Base-by-base conservation (phyloP, 2,113 vertebrate species). In the Passer montanus region DNA sequence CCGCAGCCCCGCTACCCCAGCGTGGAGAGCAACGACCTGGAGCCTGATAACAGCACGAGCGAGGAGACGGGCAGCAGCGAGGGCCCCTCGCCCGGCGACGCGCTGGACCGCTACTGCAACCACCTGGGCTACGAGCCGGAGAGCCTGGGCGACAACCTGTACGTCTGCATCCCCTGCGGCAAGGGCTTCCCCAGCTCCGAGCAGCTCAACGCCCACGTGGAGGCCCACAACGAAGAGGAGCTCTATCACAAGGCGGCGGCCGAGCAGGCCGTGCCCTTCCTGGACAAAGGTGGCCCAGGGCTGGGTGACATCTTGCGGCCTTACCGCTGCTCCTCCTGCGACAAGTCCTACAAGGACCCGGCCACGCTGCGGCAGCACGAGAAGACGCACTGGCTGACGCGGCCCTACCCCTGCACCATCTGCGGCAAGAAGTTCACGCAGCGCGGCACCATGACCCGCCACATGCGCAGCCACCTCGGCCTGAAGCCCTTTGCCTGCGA, bases 401-500 rank as follows among this genome's bases (percentile, higher is more conserved):
- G 99, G 39, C 99, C 99, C 7, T 99, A 99, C 96, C 99, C 99
- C 8, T 99, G 99, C 97, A 99, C 99, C 98, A 99, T 99, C 97
- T 99, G 99, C 28, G 99, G 99, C 93, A 99, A 99, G 98, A 99
- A 99, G 98, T 99, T 99, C 98, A 99, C 99, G n/a, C 99, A 99
- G 69, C 99, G 99, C 2, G 99, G 99, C 93, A 99, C 99, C 97
- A 99, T 99, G 99, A 99, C 99, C 8, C 99, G 99, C 89, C 99
- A 99, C 98, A 99, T 99, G 99, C 99, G 99, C 84, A 99, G 99
- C 97, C 99, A 99, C 96, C 97, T 99, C 89, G 99, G 99, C 94
- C 98, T 99, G 35, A 99, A 99, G 97, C 99, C 99, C 50, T 99
- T 99, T 5, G 99, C 99, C 67, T 99, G 99, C 55, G 99, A 99